These are phyloP conservation scores for Stenchaetothrips biformis DNA, from an alignment of 2,888 invertebrate genomes.

Conservation along the genomic window DNA sequence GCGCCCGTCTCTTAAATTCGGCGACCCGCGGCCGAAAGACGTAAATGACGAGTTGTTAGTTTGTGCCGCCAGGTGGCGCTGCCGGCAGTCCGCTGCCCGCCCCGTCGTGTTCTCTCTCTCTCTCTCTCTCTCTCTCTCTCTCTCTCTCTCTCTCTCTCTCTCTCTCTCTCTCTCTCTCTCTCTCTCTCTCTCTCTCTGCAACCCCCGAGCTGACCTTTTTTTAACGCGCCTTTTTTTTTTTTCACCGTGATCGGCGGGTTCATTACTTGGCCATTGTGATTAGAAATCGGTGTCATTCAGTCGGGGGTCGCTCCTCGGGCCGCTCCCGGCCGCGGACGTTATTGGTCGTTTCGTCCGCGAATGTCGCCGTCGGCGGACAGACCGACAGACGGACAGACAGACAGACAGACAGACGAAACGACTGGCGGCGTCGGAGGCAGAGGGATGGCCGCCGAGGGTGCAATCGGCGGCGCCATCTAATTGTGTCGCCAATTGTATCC, in stretches of 20 bases:
- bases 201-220: neutral
- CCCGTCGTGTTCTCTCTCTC: neutral
- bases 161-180: neutral
- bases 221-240: neutral
- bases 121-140: neutral
- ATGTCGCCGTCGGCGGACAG: neutral
- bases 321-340: neutral
- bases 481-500: conserved; percentile 23
- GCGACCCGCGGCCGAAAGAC: neutral
- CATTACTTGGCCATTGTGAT: conserved; percentile 2
- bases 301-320: neutral
- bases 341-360: neutral
- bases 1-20: neutral
- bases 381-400: neutral
- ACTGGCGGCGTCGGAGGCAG: neutral
- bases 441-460: conserved; percentile 16
- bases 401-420: neutral
- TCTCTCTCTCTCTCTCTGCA: neutral
- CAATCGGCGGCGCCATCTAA: conserved; percentile 22
- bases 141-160: neutral
- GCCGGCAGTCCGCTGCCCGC: neutral
- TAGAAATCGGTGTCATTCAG: neutral
- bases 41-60: conserved; percentile 7
- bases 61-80: neutral
- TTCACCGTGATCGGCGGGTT: neutral